These are phyloP conservation scores for Drosophila infuscata DNA, from an alignment of 2,888 invertebrate genomes.

Conservation along the genomic window DNA sequence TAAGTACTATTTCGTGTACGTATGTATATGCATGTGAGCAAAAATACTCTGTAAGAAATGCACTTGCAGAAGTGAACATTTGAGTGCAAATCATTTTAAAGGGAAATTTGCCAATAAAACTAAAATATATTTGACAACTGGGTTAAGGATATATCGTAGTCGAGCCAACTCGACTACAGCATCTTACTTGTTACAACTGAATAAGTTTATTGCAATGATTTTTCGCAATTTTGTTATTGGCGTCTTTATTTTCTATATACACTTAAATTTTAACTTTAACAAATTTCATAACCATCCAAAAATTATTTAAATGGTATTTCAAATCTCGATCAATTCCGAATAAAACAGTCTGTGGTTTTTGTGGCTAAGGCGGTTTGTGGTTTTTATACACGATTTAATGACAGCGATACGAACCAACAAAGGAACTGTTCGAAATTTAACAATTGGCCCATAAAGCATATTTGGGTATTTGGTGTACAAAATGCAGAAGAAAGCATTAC, in stretches of 20 bases:
- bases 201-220: background rate
- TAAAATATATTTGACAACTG: no score
- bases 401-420: slow-evolving; percentile 20
- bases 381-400: slow-evolving; percentile 26
- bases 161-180: no score
- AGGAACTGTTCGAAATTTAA: slow-evolving; percentile 2
- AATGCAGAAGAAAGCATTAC: background rate
- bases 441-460: slow-evolving; percentile 48
- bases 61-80: no score
- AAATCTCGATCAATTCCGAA: background rate
- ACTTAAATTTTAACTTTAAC: background rate
- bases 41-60: no score
- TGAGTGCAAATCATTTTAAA: no score
- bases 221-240: no score
- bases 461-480: slow-evolving; percentile 36
- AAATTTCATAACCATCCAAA: background rate
- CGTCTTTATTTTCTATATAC: no score
- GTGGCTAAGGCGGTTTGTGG: slow-evolving; percentile 2
- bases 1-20: no score
- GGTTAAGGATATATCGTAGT: no score
- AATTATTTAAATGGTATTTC: background rate
- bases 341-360: background rate
- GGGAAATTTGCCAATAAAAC: no score
- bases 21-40: no score
- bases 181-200: no score